These are phyloP conservation scores for Dryobates pubescens DNA, from an alignment of 2,797 vertebrate genomes.

Conservation along the genomic window DNA sequence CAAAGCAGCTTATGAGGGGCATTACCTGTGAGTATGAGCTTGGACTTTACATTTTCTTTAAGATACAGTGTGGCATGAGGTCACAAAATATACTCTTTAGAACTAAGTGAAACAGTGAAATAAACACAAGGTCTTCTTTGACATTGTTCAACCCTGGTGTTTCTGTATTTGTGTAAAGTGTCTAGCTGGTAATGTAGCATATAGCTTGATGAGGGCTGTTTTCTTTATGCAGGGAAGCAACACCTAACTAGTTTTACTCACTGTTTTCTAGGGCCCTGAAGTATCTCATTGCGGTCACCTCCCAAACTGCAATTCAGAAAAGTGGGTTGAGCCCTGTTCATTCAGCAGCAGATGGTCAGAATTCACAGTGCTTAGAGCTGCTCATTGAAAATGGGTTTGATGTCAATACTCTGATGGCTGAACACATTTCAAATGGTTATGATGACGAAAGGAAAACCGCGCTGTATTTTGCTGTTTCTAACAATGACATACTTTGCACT, in stretches of 20 bases:
- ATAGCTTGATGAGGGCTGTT: not conserved
- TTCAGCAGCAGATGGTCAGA: conserved; percentile 86
- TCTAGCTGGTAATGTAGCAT: not conserved
- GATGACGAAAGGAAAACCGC: conserved; percentile 83
- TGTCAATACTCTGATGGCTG: conserved; percentile 82
- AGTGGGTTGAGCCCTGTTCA: conserved; percentile 86
- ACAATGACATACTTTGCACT: conserved; percentile 83
- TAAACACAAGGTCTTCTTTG: not conserved
- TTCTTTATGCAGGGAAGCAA: not conserved
- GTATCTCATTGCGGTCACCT: conserved; percentile 86
- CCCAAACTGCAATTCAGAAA: conserved; percentile 80
- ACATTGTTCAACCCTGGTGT: not conserved
- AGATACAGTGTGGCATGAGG: not conserved
- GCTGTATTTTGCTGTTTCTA: conserved; percentile 85
- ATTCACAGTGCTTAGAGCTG: conserved; percentile 82
- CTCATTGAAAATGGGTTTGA: conserved; percentile 83
- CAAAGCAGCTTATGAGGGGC: conserved; percentile 86
- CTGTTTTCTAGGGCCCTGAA: conserved; percentile 80
- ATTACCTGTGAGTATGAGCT: conserved; percentile 84
- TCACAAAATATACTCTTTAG: not conserved
- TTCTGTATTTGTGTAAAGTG: not conserved
- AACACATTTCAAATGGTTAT: conserved; percentile 83
- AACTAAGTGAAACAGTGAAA: not conserved
- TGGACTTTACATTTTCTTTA: not conserved
- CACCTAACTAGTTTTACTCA: not conserved